A percentile compares a stretch with the other conserved stretches of the same genome.
phyloP scores from a whole-genome alignment of 1,140 invertebrate genomes.

The Metaphire vulgaris region DNA sequence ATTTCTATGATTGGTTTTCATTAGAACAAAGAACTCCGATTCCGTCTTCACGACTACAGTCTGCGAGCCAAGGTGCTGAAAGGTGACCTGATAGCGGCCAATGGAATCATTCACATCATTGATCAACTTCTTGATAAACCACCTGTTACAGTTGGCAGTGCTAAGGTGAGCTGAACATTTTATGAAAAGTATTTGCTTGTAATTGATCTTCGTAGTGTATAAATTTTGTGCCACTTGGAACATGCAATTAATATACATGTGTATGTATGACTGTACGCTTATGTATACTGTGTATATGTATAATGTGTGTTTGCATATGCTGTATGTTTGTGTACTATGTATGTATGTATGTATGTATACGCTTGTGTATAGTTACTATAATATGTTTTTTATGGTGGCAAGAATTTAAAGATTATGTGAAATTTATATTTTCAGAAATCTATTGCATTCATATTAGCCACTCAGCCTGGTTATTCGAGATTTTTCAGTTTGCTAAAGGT shows the following conservation, averaged over 20 bases:
- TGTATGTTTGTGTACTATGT: not conserved
- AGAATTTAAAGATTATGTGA: not conserved
- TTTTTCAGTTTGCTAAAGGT: not conserved
- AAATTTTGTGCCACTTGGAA: too few relatives aligned
- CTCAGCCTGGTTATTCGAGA: not conserved
- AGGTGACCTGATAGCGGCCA: constrained; percentile 39
- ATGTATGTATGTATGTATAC: not conserved
- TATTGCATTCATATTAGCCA: not conserved
- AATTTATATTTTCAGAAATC: not conserved
- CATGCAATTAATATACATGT: too few relatives aligned
- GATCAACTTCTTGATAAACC: constrained; percentile 37
- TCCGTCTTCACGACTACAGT: constrained; percentile 32
- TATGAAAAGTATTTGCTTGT: too few relatives aligned
- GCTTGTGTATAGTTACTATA: not conserved
- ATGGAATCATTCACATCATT: constrained; percentile 46
- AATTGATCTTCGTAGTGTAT: too few relatives aligned
- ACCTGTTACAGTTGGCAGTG: constrained; percentile 35
- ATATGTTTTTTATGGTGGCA: not conserved
- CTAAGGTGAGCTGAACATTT: constrained; percentile 34
- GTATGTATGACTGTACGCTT: too few relatives aligned
- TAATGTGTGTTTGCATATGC: not conserved
- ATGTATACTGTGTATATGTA: not conserved
- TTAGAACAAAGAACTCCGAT: constrained; percentile 21
- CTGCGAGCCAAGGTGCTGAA: constrained; percentile 35
- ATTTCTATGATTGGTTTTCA: too few relatives aligned